Conservation (phyloP, 2,113 vertebrate genomes). For the Perca flavescens region DNA sequence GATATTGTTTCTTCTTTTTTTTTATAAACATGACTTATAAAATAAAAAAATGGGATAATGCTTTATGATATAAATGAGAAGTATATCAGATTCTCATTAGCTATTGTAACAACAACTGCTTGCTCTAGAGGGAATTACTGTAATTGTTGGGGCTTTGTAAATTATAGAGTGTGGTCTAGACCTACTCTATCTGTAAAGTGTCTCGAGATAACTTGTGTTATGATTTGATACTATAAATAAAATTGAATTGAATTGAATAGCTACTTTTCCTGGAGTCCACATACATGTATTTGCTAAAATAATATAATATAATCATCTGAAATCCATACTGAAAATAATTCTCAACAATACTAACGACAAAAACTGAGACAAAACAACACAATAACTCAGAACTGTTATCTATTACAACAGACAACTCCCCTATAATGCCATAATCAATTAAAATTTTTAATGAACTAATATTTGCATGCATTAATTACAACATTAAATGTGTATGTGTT, state of each 20-base stretch:
- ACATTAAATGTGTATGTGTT: not conserved
- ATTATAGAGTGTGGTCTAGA: too few species aligned
- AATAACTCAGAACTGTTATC: not conserved
- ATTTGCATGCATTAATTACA: not conserved
- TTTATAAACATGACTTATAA: not conserved
- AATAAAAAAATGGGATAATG: not conserved
- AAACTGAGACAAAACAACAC: not conserved
- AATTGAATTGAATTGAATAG: too few species aligned
- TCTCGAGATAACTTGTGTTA: too few species aligned
- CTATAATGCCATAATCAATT: not conserved
- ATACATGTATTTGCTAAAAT: not conserved
- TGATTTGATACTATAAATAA: too few species aligned
- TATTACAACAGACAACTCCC: not conserved
- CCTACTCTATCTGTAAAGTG: too few species aligned
- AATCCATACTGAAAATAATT: not conserved
- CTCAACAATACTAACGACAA: not conserved
- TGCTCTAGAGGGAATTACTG: too few species aligned
- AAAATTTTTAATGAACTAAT: not conserved
- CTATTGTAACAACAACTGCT: not conserved
- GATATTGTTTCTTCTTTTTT: not conserved
- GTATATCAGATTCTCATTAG: not conserved
- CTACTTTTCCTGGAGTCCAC: not conserved
- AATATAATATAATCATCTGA: not conserved
- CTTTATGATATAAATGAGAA: not conserved
- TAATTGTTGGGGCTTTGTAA: too few species aligned